A percentile compares a stretch with the other conserved stretches of the same genome.
Conservation (phyloP, 2,113 vertebrate genomes). For the Hydrolagus affinis region DNA sequence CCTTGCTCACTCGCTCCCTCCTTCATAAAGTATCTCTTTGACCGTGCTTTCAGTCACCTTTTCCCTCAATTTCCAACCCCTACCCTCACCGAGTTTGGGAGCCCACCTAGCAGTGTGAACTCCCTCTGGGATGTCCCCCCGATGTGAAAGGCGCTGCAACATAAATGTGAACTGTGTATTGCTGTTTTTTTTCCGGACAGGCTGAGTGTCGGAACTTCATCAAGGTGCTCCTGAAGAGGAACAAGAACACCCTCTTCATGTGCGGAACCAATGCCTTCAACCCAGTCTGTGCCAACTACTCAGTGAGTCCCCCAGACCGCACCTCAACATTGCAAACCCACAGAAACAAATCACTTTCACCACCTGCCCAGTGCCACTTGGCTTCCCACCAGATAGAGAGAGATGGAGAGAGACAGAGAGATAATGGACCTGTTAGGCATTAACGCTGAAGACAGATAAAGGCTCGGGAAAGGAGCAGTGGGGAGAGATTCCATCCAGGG, state of each 20-base stretch:
- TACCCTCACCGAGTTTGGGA: too few species aligned
- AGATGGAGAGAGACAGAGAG: too few species aligned
- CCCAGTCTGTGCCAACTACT: slow-evolving; percentile 86
- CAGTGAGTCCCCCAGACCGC: slow-evolving; percentile 58
- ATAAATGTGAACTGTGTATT: background rate
- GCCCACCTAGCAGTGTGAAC: too few species aligned
- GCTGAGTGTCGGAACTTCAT: slow-evolving; percentile 91
- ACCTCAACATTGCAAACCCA: background rate
- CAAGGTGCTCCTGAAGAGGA: slow-evolving; percentile 79
- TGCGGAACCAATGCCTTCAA: slow-evolving; percentile 96
- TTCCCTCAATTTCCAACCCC: background rate
- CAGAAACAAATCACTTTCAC: too few species aligned
- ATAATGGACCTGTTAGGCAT: too few species aligned
- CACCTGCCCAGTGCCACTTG: too few species aligned
- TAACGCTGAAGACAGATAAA: too few species aligned
- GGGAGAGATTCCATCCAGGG: too few species aligned
- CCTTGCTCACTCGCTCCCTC: background rate
- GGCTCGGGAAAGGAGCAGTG: too few species aligned
- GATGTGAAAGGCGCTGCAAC: background rate
- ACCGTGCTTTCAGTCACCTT: background rate
- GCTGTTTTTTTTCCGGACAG: slow-evolving; percentile 45
- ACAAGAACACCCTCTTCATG: slow-evolving; percentile 72
- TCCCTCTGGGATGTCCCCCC: background rate
- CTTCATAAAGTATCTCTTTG: background rate
- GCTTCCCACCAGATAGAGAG: too few species aligned